These are phyloP conservation scores for Brachionus paranguensis DNA, from an alignment of 1,140 invertebrate species.

Conservation along the genomic window DNA sequence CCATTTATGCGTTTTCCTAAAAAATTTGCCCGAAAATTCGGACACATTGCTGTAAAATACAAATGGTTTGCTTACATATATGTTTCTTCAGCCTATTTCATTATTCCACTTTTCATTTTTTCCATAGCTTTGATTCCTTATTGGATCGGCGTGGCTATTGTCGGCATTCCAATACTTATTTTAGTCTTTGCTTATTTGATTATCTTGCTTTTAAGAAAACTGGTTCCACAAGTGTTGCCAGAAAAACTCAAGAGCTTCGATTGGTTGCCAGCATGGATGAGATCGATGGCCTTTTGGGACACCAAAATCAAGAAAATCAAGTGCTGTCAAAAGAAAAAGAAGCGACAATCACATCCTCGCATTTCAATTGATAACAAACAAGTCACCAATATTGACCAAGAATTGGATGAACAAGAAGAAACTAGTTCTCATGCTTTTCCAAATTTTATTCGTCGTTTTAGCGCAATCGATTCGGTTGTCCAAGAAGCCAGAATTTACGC, in stretches of 20 bases:
- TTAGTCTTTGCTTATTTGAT: background rate
- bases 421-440: background rate
- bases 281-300: background rate
- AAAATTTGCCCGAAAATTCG: conserved; percentile 57
- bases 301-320: background rate
- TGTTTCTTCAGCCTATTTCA: conserved; percentile 58
- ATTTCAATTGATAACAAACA: background rate
- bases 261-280: background rate
- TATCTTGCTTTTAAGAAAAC: background rate
- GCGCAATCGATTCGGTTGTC: background rate
- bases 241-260: conserved; percentile 16
- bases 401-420: background rate
- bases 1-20: conserved; percentile 62
- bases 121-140: conserved; percentile 47
- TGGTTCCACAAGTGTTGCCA: background rate
- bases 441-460: background rate
- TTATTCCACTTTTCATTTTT: conserved; percentile 58
- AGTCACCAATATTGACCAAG: background rate
- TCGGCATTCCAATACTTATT: conserved; percentile 15
- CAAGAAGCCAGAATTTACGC: background rate
- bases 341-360: background rate
- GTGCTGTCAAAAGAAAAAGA: background rate
- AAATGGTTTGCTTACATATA: conserved; percentile 62
- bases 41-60: conserved; percentile 59
- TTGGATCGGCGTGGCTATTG: conserved; percentile 9